phyloP scores from a whole-genome alignment of 1,140 invertebrate species.

The Tetraneura akinire region DNA sequence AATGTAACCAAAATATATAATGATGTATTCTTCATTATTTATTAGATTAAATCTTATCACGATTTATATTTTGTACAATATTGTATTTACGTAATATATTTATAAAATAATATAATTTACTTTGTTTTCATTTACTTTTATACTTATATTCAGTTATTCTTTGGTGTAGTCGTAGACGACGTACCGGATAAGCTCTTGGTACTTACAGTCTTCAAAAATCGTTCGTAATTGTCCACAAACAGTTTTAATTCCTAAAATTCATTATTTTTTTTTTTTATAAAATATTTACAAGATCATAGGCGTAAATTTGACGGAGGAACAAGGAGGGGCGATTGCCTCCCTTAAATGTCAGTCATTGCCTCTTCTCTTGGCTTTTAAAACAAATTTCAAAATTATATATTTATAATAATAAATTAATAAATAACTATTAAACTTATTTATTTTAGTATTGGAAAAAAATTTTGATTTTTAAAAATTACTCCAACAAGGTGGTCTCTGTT shows the following conservation, averaged over 20 bases:
- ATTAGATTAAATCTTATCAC: background rate
- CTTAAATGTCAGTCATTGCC: too few relatives aligned
- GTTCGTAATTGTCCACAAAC: slow-evolving; percentile 25
- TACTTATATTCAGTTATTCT: background rate
- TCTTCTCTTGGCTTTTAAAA: too few relatives aligned
- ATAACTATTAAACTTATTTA: too few relatives aligned
- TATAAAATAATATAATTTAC: background rate
- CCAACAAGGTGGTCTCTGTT: too few relatives aligned
- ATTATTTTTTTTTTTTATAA: background rate
- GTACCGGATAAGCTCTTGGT: background rate
- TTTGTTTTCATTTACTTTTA: background rate
- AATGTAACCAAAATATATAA: background rate
- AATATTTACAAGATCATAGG: too few relatives aligned
- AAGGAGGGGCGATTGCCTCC: too few relatives aligned
- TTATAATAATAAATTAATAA: too few relatives aligned
- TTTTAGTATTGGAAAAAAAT: too few relatives aligned
- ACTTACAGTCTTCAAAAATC: background rate
- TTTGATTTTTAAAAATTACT: too few relatives aligned
- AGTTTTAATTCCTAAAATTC: slow-evolving; percentile 36
- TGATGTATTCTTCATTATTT: background rate
- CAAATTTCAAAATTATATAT: too few relatives aligned
- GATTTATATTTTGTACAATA: background rate
- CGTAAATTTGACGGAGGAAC: too few relatives aligned
- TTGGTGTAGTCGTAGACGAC: too few relatives aligned
- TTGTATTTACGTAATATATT: background rate